Evolutionary conservation across 2,888 invertebrate genomes (phyloP).

Genomic region (Aphidoletes aphidimyza): DNA sequence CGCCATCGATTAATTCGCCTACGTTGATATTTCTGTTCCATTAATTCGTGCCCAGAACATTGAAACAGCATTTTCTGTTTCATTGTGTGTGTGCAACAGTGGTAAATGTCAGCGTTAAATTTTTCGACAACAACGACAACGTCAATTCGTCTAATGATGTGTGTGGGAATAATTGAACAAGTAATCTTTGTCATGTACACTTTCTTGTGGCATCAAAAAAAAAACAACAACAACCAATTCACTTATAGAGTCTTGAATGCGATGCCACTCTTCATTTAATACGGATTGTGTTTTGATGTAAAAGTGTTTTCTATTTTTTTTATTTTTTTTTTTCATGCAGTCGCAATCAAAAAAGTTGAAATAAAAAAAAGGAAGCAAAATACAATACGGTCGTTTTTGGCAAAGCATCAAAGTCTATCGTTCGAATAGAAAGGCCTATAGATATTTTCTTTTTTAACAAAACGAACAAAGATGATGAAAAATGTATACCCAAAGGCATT

Average conservation of each 20-base stretch:
- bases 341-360: neutral
- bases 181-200: neutral
- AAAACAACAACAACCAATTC: neutral
- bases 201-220: too few relatives aligned
- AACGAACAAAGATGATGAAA: neutral
- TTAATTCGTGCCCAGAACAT: neutral
- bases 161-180: neutral
- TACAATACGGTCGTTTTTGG: neutral
- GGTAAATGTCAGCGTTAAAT: neutral
- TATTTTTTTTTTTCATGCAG: neutral
- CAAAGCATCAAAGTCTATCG: neutral
- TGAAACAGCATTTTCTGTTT: neutral
- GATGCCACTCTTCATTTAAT: too few relatives aligned
- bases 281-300: too few relatives aligned
- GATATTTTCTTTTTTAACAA: neutral
- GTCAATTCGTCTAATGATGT: neutral
- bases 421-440: neutral
- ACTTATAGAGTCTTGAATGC: too few relatives aligned
- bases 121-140: neutral
- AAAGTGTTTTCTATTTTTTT: neutral
- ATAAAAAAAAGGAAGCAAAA: constrained; percentile 2
- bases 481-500: neutral
- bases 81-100: neutral
- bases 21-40: neutral
- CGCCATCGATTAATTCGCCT: constrained; percentile 31